These are phyloP conservation scores for Drosophila sturtevanti DNA, from an alignment of 1,140 invertebrate species.

Conservation along the genomic window DNA sequence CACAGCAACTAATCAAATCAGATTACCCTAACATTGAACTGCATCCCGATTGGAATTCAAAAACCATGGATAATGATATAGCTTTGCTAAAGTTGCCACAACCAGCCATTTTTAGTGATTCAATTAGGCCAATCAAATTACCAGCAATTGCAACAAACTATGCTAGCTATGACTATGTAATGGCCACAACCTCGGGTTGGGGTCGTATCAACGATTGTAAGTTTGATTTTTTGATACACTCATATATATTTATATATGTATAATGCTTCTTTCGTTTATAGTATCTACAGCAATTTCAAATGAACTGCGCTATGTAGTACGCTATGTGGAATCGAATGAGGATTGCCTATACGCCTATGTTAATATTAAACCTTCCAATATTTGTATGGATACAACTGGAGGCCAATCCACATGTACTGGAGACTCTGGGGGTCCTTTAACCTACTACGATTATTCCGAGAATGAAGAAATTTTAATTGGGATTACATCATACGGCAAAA, in stretches of 20 bases:
- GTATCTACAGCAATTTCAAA: constrained; percentile 34
- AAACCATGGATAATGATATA: constrained; percentile 71
- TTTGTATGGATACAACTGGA: constrained; percentile 66
- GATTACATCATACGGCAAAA: constrained; percentile 83
- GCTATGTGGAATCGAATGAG: constrained; percentile 58
- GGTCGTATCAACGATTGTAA: constrained; percentile 77
- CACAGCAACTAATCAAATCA: constrained; percentile 21
- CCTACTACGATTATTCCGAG: constrained; percentile 33
- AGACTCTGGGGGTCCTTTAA: constrained; percentile 68
- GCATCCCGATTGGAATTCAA: constrained; percentile 51
- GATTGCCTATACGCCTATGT: constrained; percentile 42
- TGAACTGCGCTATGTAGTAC: constrained; percentile 39
- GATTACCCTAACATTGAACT: not conserved
- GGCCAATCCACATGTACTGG: constrained; percentile 66
- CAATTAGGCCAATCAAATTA: constrained; percentile 74
- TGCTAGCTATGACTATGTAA: constrained; percentile 69
- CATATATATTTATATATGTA: too few relatives aligned
- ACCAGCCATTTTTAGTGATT: constrained; percentile 56
- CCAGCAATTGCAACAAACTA: constrained; percentile 61
- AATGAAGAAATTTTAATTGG: constrained; percentile 74
- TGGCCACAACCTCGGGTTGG: constrained; percentile 81
- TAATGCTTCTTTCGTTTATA: too few relatives aligned
- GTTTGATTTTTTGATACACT: too few relatives aligned
- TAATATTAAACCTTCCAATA: constrained; percentile 48
- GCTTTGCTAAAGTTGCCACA: constrained; percentile 82